Evolutionary conservation across 2,888 invertebrate species (phyloP).

Genomic region (Agriopis marginaria): DNA sequence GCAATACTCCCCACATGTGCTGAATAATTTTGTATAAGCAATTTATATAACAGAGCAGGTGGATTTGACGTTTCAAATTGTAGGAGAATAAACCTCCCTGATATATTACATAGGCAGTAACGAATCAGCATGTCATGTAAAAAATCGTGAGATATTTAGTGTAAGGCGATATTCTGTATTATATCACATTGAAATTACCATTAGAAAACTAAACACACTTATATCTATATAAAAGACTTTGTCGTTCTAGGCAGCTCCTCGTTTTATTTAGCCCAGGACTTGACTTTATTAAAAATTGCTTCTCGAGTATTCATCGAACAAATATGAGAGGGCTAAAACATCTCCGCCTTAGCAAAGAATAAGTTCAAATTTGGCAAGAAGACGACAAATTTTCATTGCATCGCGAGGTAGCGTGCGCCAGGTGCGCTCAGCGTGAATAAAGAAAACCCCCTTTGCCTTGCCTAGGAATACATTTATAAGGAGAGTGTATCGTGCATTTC

Average conservation of each 20-base stretch:
- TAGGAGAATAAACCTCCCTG: slow-evolving; percentile 19
- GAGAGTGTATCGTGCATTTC: slow-evolving; percentile 57
- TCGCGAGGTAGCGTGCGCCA: slow-evolving; percentile 58
- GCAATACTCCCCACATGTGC: slow-evolving; percentile 39
- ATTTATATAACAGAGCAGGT: slow-evolving; percentile 28
- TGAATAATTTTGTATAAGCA: slow-evolving; percentile 33
- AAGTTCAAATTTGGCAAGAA: slow-evolving; percentile 75
- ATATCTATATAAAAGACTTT: slow-evolving; percentile 12
- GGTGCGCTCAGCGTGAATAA: slow-evolving; percentile 74
- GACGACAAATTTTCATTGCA: slow-evolving; percentile 79
- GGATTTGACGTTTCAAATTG: slow-evolving; percentile 28
- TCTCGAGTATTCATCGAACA: slow-evolving; percentile 57
- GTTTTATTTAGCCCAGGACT: slow-evolving; percentile 52
- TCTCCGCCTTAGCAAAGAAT: slow-evolving; percentile 64
- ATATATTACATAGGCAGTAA: slow-evolving; percentile 4
- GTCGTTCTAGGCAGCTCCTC: slow-evolving; percentile 1
- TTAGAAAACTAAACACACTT: background rate
- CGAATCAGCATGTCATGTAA: slow-evolving; percentile 1
- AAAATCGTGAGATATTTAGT: background rate
- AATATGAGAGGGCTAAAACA: slow-evolving; percentile 61
- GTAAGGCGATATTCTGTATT: background rate
- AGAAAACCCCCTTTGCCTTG: slow-evolving; percentile 63
- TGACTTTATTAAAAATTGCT: slow-evolving; percentile 56
- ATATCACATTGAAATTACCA: background rate
- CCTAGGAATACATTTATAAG: slow-evolving; percentile 65